Evolutionary conservation across 2,888 invertebrate genomes (phyloP).

Genomic region (Drosophila multiciliata): DNA sequence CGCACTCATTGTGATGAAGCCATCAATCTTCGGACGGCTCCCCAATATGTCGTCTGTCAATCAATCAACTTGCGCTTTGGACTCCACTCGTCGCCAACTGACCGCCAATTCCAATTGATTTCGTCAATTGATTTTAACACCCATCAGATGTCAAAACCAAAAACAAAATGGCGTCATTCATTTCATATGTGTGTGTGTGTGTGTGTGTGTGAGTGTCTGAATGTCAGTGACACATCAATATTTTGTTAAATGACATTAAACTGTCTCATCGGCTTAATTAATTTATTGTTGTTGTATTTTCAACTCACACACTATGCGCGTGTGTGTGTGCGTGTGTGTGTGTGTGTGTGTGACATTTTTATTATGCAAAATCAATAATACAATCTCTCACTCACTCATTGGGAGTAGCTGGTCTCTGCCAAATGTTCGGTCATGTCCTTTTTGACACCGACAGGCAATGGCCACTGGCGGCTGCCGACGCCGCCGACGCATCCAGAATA

Average conservation of each 20-base stretch:
- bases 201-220: constrained; percentile 21
- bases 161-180: constrained; percentile 73
- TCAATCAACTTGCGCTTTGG: constrained; percentile 74
- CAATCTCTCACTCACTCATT: constrained; percentile 72
- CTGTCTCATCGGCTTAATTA: constrained; percentile 85
- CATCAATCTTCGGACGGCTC: constrained; percentile 66
- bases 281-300: constrained; percentile 84
- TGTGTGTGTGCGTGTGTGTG: constrained; percentile 61
- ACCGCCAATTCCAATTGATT: constrained; percentile 84
- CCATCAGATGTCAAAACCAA: constrained; percentile 73
- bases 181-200: constrained; percentile 27
- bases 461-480: constrained; percentile 38
- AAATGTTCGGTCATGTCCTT: constrained; percentile 81
- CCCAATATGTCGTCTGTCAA: constrained; percentile 81
- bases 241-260: constrained; percentile 85
- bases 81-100: constrained; percentile 52
- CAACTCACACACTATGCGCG: constrained; percentile 34
- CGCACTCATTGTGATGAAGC: constrained; percentile 24
- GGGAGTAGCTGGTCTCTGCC: constrained; percentile 40
- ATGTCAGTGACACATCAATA: constrained; percentile 82
- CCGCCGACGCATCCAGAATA: constrained; percentile 6
- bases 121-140: constrained; percentile 84
- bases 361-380: constrained; percentile 83
- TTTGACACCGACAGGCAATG: constrained; percentile 79
- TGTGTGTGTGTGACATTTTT: constrained; percentile 81